These are phyloP conservation scores for Mus minutoides DNA, from an alignment of 2,797 vertebrate species.

Conservation along the genomic window DNA sequence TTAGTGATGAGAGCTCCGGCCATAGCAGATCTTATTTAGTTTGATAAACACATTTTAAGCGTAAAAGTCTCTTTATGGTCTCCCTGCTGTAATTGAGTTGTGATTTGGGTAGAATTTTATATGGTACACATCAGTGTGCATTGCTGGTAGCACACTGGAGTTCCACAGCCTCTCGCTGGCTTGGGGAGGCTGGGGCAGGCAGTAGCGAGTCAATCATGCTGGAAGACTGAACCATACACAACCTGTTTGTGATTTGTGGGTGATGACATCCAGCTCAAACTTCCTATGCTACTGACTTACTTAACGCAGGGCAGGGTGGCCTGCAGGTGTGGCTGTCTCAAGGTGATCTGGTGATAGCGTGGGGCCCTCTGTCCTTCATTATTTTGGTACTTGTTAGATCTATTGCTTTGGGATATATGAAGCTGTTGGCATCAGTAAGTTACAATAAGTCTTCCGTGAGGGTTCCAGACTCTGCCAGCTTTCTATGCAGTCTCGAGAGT, in stretches of 20 bases:
- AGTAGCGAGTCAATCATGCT: background rate
- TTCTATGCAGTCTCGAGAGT: background rate
- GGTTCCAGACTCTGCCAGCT: background rate
- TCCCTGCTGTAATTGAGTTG: background rate
- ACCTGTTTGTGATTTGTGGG: background rate
- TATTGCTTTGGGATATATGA: background rate
- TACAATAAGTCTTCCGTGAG: background rate
- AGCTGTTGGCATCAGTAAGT: background rate
- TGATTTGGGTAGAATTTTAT: background rate
- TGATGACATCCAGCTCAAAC: background rate
- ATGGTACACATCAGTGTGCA: background rate
- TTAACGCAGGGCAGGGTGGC: background rate
- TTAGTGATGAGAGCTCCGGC: background rate
- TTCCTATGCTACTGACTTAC: background rate
- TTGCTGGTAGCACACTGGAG: background rate
- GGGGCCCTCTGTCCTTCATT: background rate
- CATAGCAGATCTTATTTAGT: background rate
- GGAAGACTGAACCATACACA: background rate
- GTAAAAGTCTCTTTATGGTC: background rate
- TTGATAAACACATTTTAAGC: background rate
- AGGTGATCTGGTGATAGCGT: background rate
- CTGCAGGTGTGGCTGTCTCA: background rate
- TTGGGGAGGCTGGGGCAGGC: background rate
- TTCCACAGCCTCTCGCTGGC: background rate
- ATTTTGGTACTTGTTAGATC: background rate